Evolutionary conservation across 1,140 invertebrate genomes (phyloP).

Genomic region (Bombus huntii): DNA sequence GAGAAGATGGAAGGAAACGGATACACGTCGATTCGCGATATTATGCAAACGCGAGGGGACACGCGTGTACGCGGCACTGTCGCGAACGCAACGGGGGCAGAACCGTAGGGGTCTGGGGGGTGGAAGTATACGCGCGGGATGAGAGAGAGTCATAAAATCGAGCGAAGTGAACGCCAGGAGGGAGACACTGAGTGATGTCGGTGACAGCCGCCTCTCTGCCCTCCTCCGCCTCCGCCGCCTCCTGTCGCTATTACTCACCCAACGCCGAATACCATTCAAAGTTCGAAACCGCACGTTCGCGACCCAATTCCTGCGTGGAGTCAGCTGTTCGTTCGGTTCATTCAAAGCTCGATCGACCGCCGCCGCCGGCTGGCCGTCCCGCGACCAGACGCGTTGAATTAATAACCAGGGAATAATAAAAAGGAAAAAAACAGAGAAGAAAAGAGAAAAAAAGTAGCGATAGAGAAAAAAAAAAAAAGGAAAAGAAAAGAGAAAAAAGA

Average conservation of each 20-base stretch:
- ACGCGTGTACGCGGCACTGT: constrained; percentile 46
- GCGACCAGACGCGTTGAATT: constrained; percentile 46
- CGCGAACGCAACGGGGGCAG: constrained; percentile 33
- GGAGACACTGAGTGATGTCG: constrained; percentile 75
- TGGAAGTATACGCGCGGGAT: constrained; percentile 58
- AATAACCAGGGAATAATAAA: constrained; percentile 43
- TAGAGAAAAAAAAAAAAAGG: not conserved
- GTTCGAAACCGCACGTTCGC: constrained; percentile 76
- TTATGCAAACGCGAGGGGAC: constrained; percentile 53
- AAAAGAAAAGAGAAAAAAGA: no score
- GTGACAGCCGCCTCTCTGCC: constrained; percentile 69
- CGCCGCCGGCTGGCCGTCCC: constrained; percentile 49
- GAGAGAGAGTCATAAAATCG: constrained; percentile 77
- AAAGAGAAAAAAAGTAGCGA: not conserved
- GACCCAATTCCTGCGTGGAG: constrained; percentile 76
- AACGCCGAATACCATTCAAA: constrained; percentile 76
- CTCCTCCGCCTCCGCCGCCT: constrained; percentile 64
- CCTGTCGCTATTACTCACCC: constrained; percentile 76
- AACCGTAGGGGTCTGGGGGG: constrained; percentile 17
- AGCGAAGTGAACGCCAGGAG: constrained; percentile 72
- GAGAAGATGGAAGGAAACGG: not conserved
- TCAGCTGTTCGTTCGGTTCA: constrained; percentile 75
- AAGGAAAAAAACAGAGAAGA: not conserved
- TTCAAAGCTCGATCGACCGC: constrained; percentile 66
- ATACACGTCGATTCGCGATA: constrained; percentile 52